Percentiles rank a stretch among this genome's conserved stretches.
These are phyloP conservation scores for Xanthia icteritia DNA, from an alignment of 2,888 invertebrate genomes.

Conservation along the genomic window DNA sequence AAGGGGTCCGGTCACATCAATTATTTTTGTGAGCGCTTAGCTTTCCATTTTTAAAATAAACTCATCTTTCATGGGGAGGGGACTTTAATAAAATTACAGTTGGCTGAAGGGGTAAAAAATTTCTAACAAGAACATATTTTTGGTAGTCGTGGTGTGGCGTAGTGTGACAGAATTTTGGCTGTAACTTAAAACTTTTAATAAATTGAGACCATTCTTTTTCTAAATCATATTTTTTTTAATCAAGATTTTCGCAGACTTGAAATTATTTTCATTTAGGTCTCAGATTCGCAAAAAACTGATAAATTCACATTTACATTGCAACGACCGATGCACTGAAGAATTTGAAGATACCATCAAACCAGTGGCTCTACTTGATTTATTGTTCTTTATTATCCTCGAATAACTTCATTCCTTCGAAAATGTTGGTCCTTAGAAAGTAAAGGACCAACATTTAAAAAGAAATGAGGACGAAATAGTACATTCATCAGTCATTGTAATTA, in stretches of 20 bases:
- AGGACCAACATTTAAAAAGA: background rate
- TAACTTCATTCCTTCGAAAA: conserved; percentile 28
- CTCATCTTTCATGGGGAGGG: conserved; percentile 75
- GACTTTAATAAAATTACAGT: conserved; percentile 83
- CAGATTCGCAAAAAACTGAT: conserved; percentile 18
- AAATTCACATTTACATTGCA: conserved; percentile 41
- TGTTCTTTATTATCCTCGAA: conserved; percentile 23
- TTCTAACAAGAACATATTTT: conserved; percentile 55
- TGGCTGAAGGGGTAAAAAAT: conserved; percentile 55
- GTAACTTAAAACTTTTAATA: background rate
- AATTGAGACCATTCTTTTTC: background rate
- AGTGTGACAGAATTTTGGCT: background rate
- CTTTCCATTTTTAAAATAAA: conserved; percentile 89
- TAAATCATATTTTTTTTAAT: background rate
- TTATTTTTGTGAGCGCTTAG: conserved; percentile 85
- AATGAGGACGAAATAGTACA: background rate
- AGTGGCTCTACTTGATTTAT: conserved; percentile 50
- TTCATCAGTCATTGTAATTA: conserved; percentile 1
- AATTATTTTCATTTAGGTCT: conserved; percentile 4
- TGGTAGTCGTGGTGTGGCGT: background rate
- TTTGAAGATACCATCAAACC: conserved; percentile 57
- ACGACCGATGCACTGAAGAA: conserved; percentile 36
- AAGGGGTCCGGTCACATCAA: conserved; percentile 84
- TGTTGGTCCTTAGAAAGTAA: conserved; percentile 9
- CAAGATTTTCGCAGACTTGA: background rate